A percentile compares a stretch with the other conserved stretches of the same genome.
Conservation (phyloP, 2,113 vertebrate genomes). For the Mobula hypostoma region DNA sequence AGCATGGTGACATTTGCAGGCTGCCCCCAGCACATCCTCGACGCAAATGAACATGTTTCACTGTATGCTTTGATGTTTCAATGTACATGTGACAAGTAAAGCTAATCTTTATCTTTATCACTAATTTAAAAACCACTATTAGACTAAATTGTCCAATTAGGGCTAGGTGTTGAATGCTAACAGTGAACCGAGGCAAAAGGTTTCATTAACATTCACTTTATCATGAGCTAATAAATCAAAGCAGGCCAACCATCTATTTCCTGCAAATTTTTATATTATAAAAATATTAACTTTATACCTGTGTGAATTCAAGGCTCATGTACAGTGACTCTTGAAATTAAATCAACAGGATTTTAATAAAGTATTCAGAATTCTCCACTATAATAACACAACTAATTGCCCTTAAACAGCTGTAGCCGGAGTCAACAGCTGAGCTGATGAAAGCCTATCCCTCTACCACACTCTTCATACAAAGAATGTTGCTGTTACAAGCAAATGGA, state of each 20-base stretch:
- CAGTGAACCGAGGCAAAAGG: neutral
- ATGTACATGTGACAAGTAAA: no score
- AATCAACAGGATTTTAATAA: conserved; percentile 20
- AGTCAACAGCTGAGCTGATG: conserved; percentile 40
- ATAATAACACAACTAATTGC: conserved; percentile 39
- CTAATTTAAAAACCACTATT: neutral
- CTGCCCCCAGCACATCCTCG: no score
- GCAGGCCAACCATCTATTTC: neutral
- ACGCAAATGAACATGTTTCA: no score
- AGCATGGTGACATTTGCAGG: no score
- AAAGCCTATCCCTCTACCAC: conserved; percentile 34
- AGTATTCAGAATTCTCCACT: neutral
- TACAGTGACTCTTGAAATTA: conserved; percentile 27
- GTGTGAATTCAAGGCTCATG: neutral
- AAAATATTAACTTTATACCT: neutral
- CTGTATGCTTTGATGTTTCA: no score
- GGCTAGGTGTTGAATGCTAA: neutral
- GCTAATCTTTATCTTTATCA: no score
- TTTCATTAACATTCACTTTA: neutral
- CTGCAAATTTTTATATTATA: neutral
- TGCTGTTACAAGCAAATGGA: conserved; percentile 24
- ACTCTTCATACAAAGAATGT: neutral
- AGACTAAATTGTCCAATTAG: neutral
- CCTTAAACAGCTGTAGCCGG: conserved; percentile 27
- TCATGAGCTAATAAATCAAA: neutral